Evolutionary conservation across 2,113 vertebrate genomes (phyloP), one percentile per base, ranked within the genome.

Genomic region (Embiotoca jacksoni): DNA sequence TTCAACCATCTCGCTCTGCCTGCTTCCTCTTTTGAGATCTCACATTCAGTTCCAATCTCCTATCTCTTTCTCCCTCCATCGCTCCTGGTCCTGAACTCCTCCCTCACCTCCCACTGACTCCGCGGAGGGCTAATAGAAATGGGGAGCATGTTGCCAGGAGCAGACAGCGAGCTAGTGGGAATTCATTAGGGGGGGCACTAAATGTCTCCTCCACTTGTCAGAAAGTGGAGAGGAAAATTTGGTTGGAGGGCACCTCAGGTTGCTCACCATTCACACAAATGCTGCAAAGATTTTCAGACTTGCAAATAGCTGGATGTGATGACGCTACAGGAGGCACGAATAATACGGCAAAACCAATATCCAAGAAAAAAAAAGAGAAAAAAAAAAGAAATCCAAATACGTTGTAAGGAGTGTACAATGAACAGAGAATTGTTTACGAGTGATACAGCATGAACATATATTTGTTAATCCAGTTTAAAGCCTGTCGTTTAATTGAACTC

Each of bases 131-230:
- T 84, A 82, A 89, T 86, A 90, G 81, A 88, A 89, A 88, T 81
- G 73, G 79, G 76, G 78, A 82, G 78, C 67, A 49, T 84, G 84
- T 86, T 91, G 83, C 84, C 82, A 78, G 70, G 32, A 88, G 78
- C 84, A 87, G 81, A 84, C 73, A 78, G 84, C 23, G 59, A 86
- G 78, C 86, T 71, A 76, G 84, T 86, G 88, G 88, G 82, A 90
- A 90, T 90, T 89, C 83, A 90, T 85, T 89, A 87, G 57, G 80
- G 82, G 63, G 88, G 71, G 59, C 55, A 83, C 81, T 80, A 87
- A 77, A 85, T 86, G 84, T 82, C 82, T 90, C 81, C 81, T 84
- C 70, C 69, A 85, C 84, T 87, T 91, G 90, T 89, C 86, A 87
- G 80, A 88, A 82, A 76, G 55, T 74, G 57, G 49, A 71, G 62